Conservation (phyloP, 2,113 vertebrate species). For the Callipepla californica region DNA sequence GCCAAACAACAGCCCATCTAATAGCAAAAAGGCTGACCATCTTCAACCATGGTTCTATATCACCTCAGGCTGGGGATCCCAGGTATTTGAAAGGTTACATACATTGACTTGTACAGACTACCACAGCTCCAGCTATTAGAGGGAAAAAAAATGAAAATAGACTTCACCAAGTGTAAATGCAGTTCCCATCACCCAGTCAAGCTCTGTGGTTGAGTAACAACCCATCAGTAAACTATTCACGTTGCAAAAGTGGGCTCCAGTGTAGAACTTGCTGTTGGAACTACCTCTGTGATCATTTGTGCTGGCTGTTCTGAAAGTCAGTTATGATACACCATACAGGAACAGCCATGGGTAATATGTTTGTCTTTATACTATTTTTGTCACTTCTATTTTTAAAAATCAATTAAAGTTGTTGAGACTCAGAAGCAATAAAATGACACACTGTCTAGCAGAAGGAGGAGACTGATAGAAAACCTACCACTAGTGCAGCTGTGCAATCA, state of each 20-base stretch:
- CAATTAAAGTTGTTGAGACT: constrained; percentile 39
- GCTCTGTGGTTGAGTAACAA: background rate
- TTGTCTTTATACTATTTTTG: background rate
- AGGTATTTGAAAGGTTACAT: background rate
- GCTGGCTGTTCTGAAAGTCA: background rate
- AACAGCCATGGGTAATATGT: background rate
- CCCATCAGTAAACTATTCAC: background rate
- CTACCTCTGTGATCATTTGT: background rate
- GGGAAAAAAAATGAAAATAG: background rate
- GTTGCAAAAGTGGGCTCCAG: background rate
- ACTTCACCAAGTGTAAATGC: background rate
- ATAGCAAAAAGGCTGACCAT: background rate
- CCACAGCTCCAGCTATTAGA: background rate
- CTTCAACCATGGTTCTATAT: background rate
- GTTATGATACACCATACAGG: background rate
- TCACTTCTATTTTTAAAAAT: constrained; percentile 45
- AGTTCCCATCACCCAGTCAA: background rate
- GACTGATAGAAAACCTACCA: background rate
- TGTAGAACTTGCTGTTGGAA: background rate
- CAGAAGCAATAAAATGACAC: constrained; percentile 20
- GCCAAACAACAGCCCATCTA: background rate
- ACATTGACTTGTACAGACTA: background rate
- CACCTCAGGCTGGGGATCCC: background rate
- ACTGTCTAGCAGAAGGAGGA: background rate
- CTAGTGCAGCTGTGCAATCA: constrained; percentile 2